These are phyloP conservation scores for Drosophila suboccidentalis DNA, from an alignment of 2,888 invertebrate genomes.

Conservation along the genomic window DNA sequence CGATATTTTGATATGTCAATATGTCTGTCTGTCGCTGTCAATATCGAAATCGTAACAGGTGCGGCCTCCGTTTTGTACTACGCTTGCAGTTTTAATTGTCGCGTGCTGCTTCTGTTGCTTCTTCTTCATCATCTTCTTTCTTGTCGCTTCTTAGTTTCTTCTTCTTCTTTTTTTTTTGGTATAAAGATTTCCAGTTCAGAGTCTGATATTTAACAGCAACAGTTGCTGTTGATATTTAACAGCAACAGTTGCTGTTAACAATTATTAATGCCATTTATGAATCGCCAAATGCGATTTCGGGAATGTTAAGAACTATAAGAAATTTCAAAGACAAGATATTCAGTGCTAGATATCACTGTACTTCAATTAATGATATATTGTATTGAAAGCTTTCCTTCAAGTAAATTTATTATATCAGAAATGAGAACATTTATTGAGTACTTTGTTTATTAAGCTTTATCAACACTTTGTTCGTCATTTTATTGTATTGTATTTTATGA, in stretches of 20 bases:
- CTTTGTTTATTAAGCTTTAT: background rate
- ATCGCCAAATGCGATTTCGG: background rate
- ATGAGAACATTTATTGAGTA: background rate
- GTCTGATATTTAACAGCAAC: constrained; percentile 9
- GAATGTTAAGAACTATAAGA: no score
- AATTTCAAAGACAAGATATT: no score
- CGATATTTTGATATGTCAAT: constrained; percentile 25
- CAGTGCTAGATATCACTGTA: no score
- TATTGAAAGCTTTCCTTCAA: background rate
- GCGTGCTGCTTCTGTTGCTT: constrained; percentile 26
- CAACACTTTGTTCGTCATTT: background rate
- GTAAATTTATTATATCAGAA: background rate
- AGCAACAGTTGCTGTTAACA: no score
- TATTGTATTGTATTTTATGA: background rate
- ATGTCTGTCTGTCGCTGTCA: constrained; percentile 33
- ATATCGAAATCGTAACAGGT: constrained; percentile 62
- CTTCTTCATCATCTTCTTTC: background rate
- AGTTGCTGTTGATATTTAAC: background rate
- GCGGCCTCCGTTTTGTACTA: constrained; percentile 41
- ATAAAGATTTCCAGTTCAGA: background rate
- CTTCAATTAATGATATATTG: background rate
- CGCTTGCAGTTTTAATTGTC: constrained; percentile 45
- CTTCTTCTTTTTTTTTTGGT: background rate
- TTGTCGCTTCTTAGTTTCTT: background rate
- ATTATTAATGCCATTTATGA: background rate